Conservation (phyloP, 2,797 vertebrate species). For the Sebastolobus altivelis region DNA sequence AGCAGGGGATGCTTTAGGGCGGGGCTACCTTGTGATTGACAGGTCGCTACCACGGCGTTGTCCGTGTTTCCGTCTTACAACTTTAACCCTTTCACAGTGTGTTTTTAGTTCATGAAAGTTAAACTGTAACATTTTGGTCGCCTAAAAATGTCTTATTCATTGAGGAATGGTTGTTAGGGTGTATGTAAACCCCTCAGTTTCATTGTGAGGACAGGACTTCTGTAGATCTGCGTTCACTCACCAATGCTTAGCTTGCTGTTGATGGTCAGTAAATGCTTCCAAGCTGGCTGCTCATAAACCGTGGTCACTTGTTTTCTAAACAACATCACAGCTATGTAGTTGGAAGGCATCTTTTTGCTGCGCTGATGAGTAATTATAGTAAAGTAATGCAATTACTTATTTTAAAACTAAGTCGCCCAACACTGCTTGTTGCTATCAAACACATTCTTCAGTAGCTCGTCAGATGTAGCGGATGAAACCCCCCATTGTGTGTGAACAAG, state of each 20-base stretch:
- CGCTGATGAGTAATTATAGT: not conserved
- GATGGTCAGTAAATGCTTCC: constrained; percentile 3
- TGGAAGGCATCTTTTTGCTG: not conserved
- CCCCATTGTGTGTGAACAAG: constrained; percentile 4
- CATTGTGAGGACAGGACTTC: not conserved
- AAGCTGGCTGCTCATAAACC: not conserved
- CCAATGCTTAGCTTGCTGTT: not conserved
- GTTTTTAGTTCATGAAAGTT: no score
- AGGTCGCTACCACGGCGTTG: no score
- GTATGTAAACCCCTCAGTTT: not conserved
- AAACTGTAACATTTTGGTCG: no score
- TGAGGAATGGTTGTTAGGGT: no score
- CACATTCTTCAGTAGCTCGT: constrained; percentile 1
- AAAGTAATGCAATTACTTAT: not conserved
- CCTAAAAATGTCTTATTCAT: no score
- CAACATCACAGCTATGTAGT: not conserved
- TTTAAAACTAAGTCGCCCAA: not conserved
- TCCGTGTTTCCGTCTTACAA: no score
- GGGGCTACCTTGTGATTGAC: no score
- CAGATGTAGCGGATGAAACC: constrained; percentile 2
- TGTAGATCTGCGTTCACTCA: not conserved
- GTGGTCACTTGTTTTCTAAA: not conserved
- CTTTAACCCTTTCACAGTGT: no score
- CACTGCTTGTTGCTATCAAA: constrained; percentile 4
- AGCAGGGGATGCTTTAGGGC: no score